Percentiles rank a stretch among this genome's conserved stretches.
These are phyloP conservation scores for Fundulus diaphanus DNA, from an alignment of 2,797 vertebrate genomes.

Conservation along the genomic window DNA sequence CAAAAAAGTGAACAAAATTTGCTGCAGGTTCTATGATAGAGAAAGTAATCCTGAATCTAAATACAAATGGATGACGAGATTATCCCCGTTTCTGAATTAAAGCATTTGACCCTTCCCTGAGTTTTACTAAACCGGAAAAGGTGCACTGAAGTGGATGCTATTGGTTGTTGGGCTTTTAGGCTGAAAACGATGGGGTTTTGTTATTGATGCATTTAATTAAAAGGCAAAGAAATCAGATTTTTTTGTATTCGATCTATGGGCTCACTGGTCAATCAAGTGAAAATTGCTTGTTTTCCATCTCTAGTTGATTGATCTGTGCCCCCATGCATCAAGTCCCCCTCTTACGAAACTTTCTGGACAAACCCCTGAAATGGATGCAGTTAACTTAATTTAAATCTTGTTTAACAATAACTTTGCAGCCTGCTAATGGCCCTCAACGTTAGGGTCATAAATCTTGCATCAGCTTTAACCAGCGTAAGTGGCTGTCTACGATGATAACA, in stretches of 20 bases:
- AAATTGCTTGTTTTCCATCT: neutral
- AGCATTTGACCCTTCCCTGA: neutral
- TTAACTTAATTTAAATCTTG: neutral
- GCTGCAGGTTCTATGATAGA: neutral
- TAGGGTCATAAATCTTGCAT: constrained; percentile 6
- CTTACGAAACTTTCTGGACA: neutral
- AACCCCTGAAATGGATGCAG: neutral
- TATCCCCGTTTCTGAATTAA: neutral
- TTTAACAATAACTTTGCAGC: neutral
- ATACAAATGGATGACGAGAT: neutral
- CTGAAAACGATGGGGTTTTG: neutral
- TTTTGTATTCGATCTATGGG: neutral
- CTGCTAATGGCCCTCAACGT: neutral
- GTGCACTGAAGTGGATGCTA: neutral
- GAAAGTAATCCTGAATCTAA: neutral
- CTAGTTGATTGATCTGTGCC: neutral
- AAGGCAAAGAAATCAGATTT: neutral
- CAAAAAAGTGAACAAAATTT: neutral
- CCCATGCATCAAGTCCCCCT: too few species aligned
- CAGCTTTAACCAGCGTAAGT: neutral
- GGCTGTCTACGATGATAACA: neutral
- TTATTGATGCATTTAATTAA: neutral
- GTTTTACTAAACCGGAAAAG: neutral
- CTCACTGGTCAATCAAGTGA: neutral
- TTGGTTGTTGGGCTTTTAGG: neutral